phyloP scores from a whole-genome alignment of 2,113 vertebrate genomes.

The Climacteris rufus region DNA sequence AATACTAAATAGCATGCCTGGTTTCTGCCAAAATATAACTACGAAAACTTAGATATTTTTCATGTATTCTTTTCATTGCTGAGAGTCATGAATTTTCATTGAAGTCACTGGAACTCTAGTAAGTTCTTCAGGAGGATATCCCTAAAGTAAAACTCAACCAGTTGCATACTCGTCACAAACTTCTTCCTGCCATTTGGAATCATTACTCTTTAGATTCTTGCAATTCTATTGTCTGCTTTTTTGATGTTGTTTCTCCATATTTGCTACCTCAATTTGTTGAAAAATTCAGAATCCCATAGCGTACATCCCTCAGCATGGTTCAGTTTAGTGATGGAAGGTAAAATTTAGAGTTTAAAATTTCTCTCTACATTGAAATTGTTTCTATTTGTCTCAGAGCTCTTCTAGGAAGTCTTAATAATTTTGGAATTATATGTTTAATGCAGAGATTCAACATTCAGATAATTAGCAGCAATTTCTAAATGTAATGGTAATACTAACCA shows the following conservation, averaged over 20 bases:
- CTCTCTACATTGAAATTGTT: not conserved
- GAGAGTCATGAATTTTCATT: not conserved
- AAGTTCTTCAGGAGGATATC: not conserved
- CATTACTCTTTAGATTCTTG: not conserved
- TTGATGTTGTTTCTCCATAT: not conserved
- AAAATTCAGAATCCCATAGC: not conserved
- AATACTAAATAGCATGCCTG: not conserved
- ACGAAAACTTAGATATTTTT: not conserved
- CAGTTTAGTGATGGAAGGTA: not conserved
- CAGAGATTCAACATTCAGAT: not conserved
- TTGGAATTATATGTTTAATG: not conserved
- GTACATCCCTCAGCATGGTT: not conserved
- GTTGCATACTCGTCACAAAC: not conserved
- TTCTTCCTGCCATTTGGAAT: not conserved
- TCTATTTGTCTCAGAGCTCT: not conserved
- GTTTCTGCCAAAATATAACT: not conserved
- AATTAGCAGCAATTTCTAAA: not conserved
- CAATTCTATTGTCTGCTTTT: not conserved
- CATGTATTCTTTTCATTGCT: not conserved
- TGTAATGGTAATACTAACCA: not conserved
- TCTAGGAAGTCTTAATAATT: not conserved
- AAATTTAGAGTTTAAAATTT: not conserved
- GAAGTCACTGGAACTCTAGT: not conserved
- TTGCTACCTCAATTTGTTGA: not conserved
- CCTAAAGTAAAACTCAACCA: not conserved